Conservation (phyloP, 2,797 vertebrate species). For the Lates japonicus region DNA sequence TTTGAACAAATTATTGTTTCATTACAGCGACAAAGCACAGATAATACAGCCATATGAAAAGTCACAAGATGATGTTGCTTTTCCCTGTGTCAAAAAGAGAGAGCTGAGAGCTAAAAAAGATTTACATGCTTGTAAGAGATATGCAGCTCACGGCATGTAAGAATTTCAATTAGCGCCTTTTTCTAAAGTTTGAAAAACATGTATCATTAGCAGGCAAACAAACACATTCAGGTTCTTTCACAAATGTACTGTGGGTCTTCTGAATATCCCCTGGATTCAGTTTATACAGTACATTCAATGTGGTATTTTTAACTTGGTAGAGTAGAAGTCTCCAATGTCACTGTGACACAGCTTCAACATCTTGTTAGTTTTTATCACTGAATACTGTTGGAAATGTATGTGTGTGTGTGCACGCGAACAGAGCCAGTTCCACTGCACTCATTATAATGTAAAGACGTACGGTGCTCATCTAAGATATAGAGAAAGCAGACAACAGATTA, state of each 20-base stretch:
- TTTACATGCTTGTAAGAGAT: neutral
- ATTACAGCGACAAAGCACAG: conserved; percentile 10
- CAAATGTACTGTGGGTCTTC: neutral
- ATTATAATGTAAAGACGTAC: neutral
- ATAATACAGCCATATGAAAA: neutral
- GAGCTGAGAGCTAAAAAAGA: neutral
- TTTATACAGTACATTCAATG: neutral
- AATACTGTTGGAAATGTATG: neutral
- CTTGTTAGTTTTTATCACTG: neutral
- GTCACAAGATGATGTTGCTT: neutral
- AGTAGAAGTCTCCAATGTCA: neutral
- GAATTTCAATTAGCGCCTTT: neutral
- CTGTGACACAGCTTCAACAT: neutral
- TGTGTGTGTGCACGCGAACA: neutral
- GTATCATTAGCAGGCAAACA: neutral
- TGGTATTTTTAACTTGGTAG: neutral
- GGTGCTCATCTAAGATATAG: neutral
- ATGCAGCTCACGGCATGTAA: rapidly evolving
- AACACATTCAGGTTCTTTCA: neutral
- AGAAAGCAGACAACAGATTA: conserved; percentile 1
- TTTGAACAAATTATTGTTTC: conserved; percentile 1
- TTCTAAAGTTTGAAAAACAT: neutral
- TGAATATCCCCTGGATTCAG: neutral
- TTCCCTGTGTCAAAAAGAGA: neutral
- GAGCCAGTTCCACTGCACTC: neutral